Base-by-base conservation (phyloP, 1,140 invertebrate species). In the Apocrypta bakeri region DNA sequence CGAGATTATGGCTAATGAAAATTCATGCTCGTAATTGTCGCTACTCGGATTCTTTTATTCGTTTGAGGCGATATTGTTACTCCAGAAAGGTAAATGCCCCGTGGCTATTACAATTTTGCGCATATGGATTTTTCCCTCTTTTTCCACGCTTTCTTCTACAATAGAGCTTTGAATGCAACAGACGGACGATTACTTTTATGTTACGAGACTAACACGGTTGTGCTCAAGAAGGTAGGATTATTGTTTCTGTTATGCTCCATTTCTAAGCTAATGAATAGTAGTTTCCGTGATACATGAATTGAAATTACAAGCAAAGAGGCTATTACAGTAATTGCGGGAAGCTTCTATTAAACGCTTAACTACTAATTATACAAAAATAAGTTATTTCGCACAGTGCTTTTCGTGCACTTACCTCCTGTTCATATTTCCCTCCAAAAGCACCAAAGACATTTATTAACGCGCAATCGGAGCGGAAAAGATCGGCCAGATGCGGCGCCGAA, bases 391-490 rank as follows among this genome's bases (percentile, higher is more conserved):
- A n/a, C n/a, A n/a, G n/a, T n/a, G n/a, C n/a, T n/a, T n/a, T n/a
- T n/a, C n/a, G n/a, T n/a, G n/a, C n/a, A n/a, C n/a, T n/a, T n/a
- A n/a, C n/a, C n/a, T n/a, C n/a, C n/a, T n/a, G n/a, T n/a, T n/a
- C n/a, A n/a, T n/a, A n/a, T n/a, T n/a, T n/a, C n/a, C n/a, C n/a
- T 56, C 7, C 11, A 17, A 40, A 69, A 42, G 27, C 31, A 25
- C 29, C n/a, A 71, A 33, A 73, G 42, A 72, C 76, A 21, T 48
- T 81, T 75, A 31, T 71, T 71, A 71, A 14, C 21, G 29, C 29
- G 31, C 31, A 37, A 29, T 71, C 68, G 14, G 31, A 71, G 68
- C 68, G 31, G 27, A 37, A 71, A 71, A 71, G 68, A 71, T 71
- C 25, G 29, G 31, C 25, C 68, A 37, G 29, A 71, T 33, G 72